Evolutionary conservation across 64 coral and sea anemone species (phyloP).

Genomic region (Acropora yongei): DNA sequence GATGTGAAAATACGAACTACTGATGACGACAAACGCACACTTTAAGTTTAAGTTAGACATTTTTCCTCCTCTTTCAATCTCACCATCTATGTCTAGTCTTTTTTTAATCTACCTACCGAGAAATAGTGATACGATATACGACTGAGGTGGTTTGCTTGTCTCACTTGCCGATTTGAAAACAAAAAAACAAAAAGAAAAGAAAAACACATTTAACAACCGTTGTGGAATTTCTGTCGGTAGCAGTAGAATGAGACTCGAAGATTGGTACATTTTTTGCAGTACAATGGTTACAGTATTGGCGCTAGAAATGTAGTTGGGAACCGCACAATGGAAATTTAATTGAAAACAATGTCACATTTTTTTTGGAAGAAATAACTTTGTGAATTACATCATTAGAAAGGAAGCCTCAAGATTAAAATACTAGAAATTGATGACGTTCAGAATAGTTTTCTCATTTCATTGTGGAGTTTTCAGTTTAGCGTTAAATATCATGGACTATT

Average conservation of each 20-base stretch:
- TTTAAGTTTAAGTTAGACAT: background rate
- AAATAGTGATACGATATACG: background rate
- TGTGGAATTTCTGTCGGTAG: background rate
- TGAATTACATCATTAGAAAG: slow-evolving; percentile 5
- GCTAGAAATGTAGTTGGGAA: background rate
- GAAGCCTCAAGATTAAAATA: background rate
- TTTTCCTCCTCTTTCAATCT: background rate
- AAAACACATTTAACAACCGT: background rate
- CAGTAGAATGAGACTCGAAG: background rate
- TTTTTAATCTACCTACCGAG: background rate
- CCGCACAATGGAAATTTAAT: background rate
- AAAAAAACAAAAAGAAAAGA: background rate
- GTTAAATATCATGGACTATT: background rate
- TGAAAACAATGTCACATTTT: background rate
- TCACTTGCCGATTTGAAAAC: no score
- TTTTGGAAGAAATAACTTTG: background rate
- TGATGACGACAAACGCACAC: background rate
- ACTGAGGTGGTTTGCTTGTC: background rate
- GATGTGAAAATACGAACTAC: background rate
- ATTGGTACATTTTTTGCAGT: background rate
- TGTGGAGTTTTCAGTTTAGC: background rate
- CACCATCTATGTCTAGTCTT: background rate
- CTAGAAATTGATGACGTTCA: background rate
- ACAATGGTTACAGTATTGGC: background rate
- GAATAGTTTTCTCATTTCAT: background rate